Base-by-base conservation (phyloP, 1,140 invertebrate genomes). In the Sipha flava region DNA sequence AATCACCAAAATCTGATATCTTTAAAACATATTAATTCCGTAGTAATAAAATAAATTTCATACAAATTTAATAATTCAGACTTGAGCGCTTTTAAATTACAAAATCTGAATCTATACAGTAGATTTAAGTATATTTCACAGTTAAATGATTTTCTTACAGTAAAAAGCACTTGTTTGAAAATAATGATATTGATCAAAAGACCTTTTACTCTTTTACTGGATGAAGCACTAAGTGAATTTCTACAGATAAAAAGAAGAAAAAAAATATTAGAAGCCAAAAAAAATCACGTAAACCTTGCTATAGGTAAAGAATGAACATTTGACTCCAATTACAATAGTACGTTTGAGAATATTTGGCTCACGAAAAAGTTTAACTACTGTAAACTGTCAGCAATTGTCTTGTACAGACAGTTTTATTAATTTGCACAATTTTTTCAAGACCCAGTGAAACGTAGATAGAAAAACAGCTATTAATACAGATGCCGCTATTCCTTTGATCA, bases 1-100 rank as follows among this genome's bases (percentile, higher is more conserved):
- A 99, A 84, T 99, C 98, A 0, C 98, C 95, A 87, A 99, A 98
- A 54, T 93, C 88, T 26, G 98, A 98, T 23, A 93, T 93, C 81
- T 89, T 89, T 29, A 96, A 91, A 81, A 91, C 88, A 86, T 90
- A 90, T 80, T 90, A 85, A 80, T 93, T 92, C 79, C 86, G 83
- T 73, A 82, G 16, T n/a, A 47, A n/a, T n/a, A n/a, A n/a, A n/a
- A n/a, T n/a, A n/a, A n/a, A n/a, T n/a, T n/a, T n/a, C n/a, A 70
- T 29, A 70, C 9, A 70, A 9, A n/a, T n/a, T 14, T n/a, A 7
- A 64, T 37, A 37, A 10, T 62, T 18, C n/a, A 9, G 3, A 1
- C 31, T 10, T 62, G n/a, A n/a, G 31, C 1, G 9, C 37, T 14
- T 66, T 40, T 16, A 1, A 43, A 43, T 10, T 43, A n/a, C n/a